phyloP scores from a whole-genome alignment of 2,888 invertebrate species.

The Cheilosia soror region DNA sequence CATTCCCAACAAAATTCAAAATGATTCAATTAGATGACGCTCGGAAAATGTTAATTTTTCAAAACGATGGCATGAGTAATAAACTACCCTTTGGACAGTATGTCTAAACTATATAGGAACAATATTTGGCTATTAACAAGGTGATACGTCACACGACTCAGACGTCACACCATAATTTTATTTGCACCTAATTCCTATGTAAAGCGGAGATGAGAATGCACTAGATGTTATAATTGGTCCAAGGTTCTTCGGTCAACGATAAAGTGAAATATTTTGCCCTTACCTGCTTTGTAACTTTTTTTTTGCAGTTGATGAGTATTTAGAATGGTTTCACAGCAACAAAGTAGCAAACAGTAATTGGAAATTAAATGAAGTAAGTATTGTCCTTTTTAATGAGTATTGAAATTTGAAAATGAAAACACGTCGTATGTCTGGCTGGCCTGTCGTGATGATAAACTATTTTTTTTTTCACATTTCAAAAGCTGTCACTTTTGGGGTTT shows the following conservation, averaged over 20 bases:
- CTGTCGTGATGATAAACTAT: background rate
- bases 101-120: background rate
- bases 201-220: background rate
- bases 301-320: background rate
- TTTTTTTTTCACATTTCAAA: constrained; percentile 5
- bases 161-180: background rate
- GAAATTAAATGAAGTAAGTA: background rate
- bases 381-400: constrained; percentile 2
- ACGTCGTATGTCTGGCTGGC: background rate
- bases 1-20: constrained; percentile 1
- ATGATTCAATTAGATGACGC: constrained; percentile 46
- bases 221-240: background rate
- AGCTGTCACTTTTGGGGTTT: constrained; percentile 26
- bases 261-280: constrained; percentile 11
- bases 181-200: background rate
- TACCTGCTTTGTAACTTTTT: constrained; percentile 2
- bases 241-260: constrained; percentile 11
- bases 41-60: constrained; percentile 32
- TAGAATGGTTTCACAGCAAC: background rate
- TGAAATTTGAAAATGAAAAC: constrained; percentile 2
- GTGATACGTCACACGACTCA: constrained; percentile 20
- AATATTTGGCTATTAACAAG: constrained; percentile 6
- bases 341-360: no score
- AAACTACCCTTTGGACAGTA: background rate
- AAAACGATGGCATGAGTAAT: constrained; percentile 33